A percentile compares a stretch with the other conserved stretches of the same genome.
These are phyloP conservation scores for Dicyrtomina minuta DNA, from an alignment of 2,888 invertebrate genomes.

Conservation along the genomic window DNA sequence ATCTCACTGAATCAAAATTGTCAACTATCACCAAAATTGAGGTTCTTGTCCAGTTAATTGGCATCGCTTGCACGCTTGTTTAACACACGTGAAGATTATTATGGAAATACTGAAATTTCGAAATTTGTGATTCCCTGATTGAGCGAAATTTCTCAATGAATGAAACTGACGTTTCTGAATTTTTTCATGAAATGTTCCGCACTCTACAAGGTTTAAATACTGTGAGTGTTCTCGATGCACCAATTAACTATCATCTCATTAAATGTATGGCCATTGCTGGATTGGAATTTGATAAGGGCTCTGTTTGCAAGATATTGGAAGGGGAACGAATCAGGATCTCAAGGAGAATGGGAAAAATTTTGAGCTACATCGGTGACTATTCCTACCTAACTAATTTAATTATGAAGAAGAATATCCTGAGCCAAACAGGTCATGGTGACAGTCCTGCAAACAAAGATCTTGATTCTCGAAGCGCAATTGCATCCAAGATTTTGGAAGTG, in stretches of 20 bases:
- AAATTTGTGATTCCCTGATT: slow-evolving; percentile 35
- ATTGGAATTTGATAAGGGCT: not conserved
- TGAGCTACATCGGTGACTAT: no score
- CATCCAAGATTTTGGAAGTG: not conserved
- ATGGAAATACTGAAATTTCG: slow-evolving; percentile 26
- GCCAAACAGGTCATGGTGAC: no score
- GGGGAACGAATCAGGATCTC: no score
- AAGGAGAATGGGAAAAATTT: no score
- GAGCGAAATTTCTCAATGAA: slow-evolving; percentile 19
- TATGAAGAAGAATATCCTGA: slow-evolving; percentile 22
- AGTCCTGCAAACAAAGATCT: no score
- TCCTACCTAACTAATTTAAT: slow-evolving; percentile 34
- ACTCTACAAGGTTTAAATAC: no score
- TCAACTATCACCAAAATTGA: not conserved
- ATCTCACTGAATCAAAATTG: not conserved
- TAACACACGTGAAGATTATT: slow-evolving; percentile 26
- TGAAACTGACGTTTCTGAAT: not conserved
- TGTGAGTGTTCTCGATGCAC: not conserved
- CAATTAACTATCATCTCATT: not conserved
- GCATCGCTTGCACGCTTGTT: slow-evolving; percentile 23
- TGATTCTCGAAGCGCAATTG: not conserved
- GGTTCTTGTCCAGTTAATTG: slow-evolving; percentile 36
- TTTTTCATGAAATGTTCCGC: not conserved
- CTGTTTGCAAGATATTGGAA: not conserved
- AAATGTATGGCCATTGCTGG: not conserved